Conservation (phyloP, 2,888 invertebrate species). For the Erpobdella octoculata region DNA sequence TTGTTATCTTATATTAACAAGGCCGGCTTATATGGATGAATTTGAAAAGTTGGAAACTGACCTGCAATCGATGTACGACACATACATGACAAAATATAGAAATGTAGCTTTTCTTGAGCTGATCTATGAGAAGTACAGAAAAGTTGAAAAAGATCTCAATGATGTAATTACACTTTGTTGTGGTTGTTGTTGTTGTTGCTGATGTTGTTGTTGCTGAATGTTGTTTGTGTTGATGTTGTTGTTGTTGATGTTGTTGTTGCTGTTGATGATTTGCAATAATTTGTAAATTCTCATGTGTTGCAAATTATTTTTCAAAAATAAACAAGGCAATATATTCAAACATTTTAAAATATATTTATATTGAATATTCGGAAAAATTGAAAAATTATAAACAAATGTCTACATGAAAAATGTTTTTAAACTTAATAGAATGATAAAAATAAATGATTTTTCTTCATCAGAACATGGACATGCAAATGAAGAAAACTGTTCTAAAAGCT, state of each 20-base stretch:
- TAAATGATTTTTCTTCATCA: too few species aligned
- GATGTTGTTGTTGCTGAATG: constrained; percentile 9
- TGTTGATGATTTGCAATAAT: constrained; percentile 17
- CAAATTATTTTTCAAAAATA: too few species aligned
- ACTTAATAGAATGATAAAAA: too few species aligned
- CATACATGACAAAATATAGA: constrained; percentile 78
- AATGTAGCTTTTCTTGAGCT: constrained; percentile 80
- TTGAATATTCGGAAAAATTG: too few species aligned
- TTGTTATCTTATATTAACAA: too few species aligned
- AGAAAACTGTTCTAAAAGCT: too few species aligned
- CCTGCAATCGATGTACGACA: constrained; percentile 72
- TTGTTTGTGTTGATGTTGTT: not conserved
- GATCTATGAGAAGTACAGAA: constrained; percentile 72
- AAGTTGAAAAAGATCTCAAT: constrained; percentile 68
- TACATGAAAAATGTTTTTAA: too few species aligned
- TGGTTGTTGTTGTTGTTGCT: not conserved
- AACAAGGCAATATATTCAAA: too few species aligned
- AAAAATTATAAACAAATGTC: too few species aligned
- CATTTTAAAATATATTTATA: too few species aligned
- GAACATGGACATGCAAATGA: too few species aligned
- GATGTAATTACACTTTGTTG: constrained; percentile 41
- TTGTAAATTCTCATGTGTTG: too few species aligned
- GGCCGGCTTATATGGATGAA: constrained; percentile 92
- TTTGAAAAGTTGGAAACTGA: constrained; percentile 79
- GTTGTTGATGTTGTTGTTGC: constrained; percentile 11